Base-by-base conservation (phyloP, 1,140 invertebrate genomes). In the Drosophila serrata region DNA sequence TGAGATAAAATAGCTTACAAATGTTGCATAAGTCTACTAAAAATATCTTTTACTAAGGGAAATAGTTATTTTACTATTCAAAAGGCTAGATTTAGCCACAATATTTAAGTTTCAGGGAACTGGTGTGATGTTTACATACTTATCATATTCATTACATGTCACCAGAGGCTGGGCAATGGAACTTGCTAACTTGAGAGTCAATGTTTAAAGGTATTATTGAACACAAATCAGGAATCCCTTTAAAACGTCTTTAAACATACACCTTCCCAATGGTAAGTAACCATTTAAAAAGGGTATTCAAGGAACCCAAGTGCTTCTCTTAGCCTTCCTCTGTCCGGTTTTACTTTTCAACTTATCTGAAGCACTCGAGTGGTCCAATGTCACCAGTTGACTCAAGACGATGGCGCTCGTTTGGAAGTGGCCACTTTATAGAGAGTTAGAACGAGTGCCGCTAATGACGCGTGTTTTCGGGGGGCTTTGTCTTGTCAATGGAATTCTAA, bases 361-460 rank as follows among this genome's bases (percentile, higher is more conserved):
- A 17, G 24, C 6, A 2, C 24, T 39, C 24, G 15, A 58, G 49
- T 4, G 49, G 33, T 13, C 33, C 40, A 58, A 58, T 70, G 42
- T 48, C 63, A 67, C 27, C 40, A 27, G 37, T 22, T 40, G 17
- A 12, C 15, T 49, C 27, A n/a, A 51, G 45, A 24, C 19, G 29
- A 46, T 31, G 49, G 40, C 33, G 63, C 40, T 72, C 19, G 42
- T 51, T 48, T 35, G 27, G 27, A 64, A 74, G 62, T 59, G 51
- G 40, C 39, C 79, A 58, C 68, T 79, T 46, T 4, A 46, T 39
- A 13, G 27, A 13, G 37, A 59, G 19, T 22, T n/a, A n/a, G 49
- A 22, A 48, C 49, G 48, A 72, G 68, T 58, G 63, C 39, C 49
- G 11, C 48, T 60, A 64, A 72, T 60, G 79, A 76, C 72, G 72